Conservation (phyloP, 2,888 invertebrate genomes). For the Uropetala carovei region DNA sequence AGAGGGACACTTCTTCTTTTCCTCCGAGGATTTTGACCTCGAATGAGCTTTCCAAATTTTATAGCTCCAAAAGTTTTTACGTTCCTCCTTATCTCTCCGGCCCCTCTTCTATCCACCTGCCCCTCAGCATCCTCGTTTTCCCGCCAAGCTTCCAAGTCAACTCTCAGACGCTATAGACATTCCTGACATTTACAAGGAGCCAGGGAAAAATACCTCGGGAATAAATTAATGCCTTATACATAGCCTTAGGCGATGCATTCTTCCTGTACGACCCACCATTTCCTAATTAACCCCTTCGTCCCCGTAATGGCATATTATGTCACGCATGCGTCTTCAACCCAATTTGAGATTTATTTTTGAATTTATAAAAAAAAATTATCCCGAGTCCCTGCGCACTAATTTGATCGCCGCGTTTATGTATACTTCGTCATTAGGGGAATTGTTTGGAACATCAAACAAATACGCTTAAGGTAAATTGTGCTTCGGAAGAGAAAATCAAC, state of each 20-base stretch:
- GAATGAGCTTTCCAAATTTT: conserved; percentile 56
- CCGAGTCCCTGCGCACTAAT: background rate
- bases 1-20: conserved; percentile 14
- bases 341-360: background rate
- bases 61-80: conserved; percentile 16
- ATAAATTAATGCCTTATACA: background rate
- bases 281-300: background rate
- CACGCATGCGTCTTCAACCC: background rate
- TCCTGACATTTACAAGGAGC: conserved; percentile 23
- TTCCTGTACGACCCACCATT: background rate
- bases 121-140: conserved; percentile 39
- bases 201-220: background rate
- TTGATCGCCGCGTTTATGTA: conserved; percentile 9
- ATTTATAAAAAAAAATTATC: background rate
- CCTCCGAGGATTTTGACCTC: conserved; percentile 41
- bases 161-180: background rate
- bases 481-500: background rate
- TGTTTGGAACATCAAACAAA: background rate
- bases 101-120: background rate
- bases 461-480: background rate
- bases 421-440: background rate
- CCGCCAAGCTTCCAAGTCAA: background rate
- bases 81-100: background rate
- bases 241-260: background rate
- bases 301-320: background rate